phyloP scores from a whole-genome alignment of 2,797 vertebrate species.

The Sorex maritimensis region DNA sequence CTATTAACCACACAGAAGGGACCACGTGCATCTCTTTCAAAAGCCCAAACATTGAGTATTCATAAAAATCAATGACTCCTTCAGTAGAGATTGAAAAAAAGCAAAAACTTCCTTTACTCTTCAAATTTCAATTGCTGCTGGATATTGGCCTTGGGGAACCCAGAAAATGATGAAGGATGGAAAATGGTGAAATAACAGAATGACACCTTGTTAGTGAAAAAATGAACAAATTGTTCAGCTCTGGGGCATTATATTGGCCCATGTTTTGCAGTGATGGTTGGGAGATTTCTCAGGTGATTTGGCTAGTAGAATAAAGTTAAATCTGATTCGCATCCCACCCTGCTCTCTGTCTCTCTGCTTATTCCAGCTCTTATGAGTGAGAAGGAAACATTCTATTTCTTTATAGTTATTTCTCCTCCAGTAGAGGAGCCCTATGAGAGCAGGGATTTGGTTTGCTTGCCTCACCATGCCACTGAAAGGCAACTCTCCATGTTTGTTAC shows the following conservation, averaged over 20 bases:
- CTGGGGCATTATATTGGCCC: not conserved
- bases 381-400: not conserved
- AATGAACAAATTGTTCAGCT: slow-evolving; percentile 50
- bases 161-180: not conserved
- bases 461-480: rapidly evolving
- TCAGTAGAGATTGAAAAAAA: not conserved
- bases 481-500: not conserved
- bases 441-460: not conserved
- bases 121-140: not conserved
- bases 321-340: not conserved
- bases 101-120: not conserved
- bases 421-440: not conserved
- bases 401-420: not conserved
- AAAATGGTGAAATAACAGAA: slow-evolving; percentile 65
- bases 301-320: not conserved
- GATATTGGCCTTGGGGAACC: not conserved
- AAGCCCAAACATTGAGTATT: not conserved
- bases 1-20: no score
- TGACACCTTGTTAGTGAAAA: slow-evolving; percentile 42
- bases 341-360: not conserved
- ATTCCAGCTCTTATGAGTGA: not conserved
- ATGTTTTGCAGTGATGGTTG: not conserved
- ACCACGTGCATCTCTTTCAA: not conserved
- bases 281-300: not conserved
- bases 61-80: not conserved